Conservation (phyloP, 1,140 invertebrate genomes). For the Zeugodacus cucurbitae region DNA sequence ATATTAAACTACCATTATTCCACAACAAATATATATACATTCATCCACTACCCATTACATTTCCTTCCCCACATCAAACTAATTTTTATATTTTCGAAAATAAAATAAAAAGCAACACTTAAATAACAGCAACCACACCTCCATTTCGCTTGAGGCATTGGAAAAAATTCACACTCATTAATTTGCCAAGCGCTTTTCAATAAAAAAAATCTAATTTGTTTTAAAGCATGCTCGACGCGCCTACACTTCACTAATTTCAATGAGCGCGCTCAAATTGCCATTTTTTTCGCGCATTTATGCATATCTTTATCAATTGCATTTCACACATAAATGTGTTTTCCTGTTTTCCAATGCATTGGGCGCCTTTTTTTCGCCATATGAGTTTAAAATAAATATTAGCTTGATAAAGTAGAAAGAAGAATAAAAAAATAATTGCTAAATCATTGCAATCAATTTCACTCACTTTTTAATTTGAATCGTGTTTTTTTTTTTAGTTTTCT, state of each 20-base stretch:
- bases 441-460: background rate
- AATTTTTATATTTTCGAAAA: background rate
- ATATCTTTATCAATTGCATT: background rate
- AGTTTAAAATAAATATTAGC: conserved; percentile 1
- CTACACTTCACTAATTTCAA: background rate
- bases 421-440: background rate
- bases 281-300: background rate
- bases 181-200: background rate
- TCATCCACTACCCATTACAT: too few relatives aligned
- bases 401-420: background rate
- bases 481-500: background rate
- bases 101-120: background rate
- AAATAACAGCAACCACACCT: too few relatives aligned
- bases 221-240: background rate
- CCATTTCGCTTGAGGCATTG: background rate
- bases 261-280: background rate
- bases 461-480: background rate
- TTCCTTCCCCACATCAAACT: background rate
- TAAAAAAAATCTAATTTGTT: background rate
- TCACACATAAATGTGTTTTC: too few relatives aligned
- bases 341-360: background rate
- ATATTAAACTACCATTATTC: too few relatives aligned
- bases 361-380: background rate
- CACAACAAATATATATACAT: too few relatives aligned
- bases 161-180: background rate